Evolutionary conservation across 2,797 vertebrate species (phyloP), one percentile per base, ranked within the genome.

Genomic region (Acridotheres tristis): DNA sequence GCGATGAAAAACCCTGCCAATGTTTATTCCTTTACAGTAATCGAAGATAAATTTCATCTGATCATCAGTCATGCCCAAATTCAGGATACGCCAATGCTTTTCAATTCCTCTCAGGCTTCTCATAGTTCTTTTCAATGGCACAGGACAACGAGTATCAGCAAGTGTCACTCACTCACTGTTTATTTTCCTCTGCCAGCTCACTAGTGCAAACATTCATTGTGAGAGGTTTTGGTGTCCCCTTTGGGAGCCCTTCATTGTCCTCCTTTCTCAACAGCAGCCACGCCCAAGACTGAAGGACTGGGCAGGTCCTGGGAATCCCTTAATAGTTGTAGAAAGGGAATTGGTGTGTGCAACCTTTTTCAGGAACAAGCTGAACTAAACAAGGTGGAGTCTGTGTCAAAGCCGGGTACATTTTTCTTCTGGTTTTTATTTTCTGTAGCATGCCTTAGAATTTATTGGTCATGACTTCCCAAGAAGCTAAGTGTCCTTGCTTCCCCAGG

Each of bases 351-450:
- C 38, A 79, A 38, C 42, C 59, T 63, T 73, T 76, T 61, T 55
- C 51, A 82, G 67, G 67, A 89, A 22, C 16, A 42, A 74, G 53
- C 5, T 82, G 71, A 90, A 67, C 26, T 68, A 71, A 80, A 48
- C 26, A 47, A 68, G 57, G 57, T 68, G 59, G 25, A 69, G 32
- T 21, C 59, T 57, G 29, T 58, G 38, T 65, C 47, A 74, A 87
- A 71, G 5, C n/a, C 58, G 32, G 5, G 8, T 57, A 90, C 0
- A 7, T 74, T 92, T 92, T 93, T 48, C 42, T 87, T 50, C 34
- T 55, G 23, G 9, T 81, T 69, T 93, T 82, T 94, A 36, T 83
- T 95, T 96, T 90, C 78, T 87, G 29, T 87, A 43, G 32, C 57
- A 45, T 0, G 1, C 21, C 61, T 94, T 85, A 71, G 61, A 92